A percentile compares a stretch with the other conserved stretches of the same genome.
These are phyloP conservation scores for Mirounga angustirostris DNA, from an alignment of 2,113 vertebrate species.

Conservation along the genomic window DNA sequence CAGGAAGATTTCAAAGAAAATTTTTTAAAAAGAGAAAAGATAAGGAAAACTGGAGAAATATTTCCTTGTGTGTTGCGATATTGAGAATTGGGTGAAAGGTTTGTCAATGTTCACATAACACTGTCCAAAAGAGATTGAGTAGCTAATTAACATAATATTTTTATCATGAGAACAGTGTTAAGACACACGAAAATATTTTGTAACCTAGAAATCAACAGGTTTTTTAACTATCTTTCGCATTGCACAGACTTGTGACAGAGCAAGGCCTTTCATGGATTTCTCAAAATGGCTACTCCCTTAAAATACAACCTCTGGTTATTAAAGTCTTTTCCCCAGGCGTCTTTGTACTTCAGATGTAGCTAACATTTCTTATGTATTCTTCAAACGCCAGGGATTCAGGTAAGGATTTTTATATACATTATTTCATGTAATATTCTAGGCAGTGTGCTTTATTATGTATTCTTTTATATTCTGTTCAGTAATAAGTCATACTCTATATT, in stretches of 20 bases:
- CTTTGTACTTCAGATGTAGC: neutral
- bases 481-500: neutral
- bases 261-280: neutral
- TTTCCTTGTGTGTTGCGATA: neutral
- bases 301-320: neutral
- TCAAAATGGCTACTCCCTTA: constrained; percentile 20
- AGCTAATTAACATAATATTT: neutral
- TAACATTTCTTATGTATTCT: neutral
- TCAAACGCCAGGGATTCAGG: neutral
- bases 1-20: neutral
- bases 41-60: neutral
- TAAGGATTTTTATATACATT: neutral
- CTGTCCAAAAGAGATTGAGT: neutral
- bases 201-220: neutral
- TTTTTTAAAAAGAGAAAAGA: neutral
- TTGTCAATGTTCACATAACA: constrained; percentile 22
- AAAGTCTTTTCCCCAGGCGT: neutral
- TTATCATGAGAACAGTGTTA: constrained; percentile 7
- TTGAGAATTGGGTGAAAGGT: neutral
- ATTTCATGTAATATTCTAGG: constrained; percentile 28
- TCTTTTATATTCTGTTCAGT: neutral
- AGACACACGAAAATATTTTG: constrained; percentile 21
- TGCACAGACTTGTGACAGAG: neutral
- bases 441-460: neutral
- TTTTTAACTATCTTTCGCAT: neutral